These are phyloP conservation scores for Tachina grossa DNA, from an alignment of 2,888 invertebrate species.

Conservation along the genomic window DNA sequence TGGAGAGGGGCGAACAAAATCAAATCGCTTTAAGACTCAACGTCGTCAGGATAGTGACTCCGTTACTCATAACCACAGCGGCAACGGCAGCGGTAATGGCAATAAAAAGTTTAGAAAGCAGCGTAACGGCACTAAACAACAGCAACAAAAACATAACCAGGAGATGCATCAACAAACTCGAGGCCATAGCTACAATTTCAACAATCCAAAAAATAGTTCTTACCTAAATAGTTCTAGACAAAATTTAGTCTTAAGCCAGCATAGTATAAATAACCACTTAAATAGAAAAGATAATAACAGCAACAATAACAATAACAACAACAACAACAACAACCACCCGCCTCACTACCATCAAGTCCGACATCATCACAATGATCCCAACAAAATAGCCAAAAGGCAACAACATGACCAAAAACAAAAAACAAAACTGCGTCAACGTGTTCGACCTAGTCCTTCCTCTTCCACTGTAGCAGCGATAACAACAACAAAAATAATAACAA, in stretches of 20 bases:
- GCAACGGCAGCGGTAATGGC: slow-evolving; percentile 65
- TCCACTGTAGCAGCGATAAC: slow-evolving; percentile 68
- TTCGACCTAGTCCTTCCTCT: slow-evolving; percentile 73
- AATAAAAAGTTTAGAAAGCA: slow-evolving; percentile 72
- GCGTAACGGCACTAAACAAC: slow-evolving; percentile 69
- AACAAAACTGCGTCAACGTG: slow-evolving; percentile 75
- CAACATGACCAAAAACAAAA: slow-evolving; percentile 79
- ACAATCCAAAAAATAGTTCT: slow-evolving; percentile 72
- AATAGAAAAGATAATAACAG: slow-evolving; percentile 71
- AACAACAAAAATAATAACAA: slow-evolving; percentile 54
- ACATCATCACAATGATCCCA: slow-evolving; percentile 81
- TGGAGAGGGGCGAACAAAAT: slow-evolving; percentile 53
- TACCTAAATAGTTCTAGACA: slow-evolving; percentile 71
- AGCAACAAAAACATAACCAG: slow-evolving; percentile 70
- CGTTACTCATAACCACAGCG: slow-evolving; percentile 28
- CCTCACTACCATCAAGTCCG: slow-evolving; percentile 80
- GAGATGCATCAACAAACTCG: slow-evolving; percentile 71
- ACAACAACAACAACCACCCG: slow-evolving; percentile 72
- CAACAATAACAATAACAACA: slow-evolving; percentile 71
- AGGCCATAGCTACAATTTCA: slow-evolving; percentile 77
- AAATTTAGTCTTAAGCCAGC: slow-evolving; percentile 71
- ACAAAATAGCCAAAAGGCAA: slow-evolving; percentile 78
- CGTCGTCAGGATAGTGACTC: slow-evolving; percentile 32
- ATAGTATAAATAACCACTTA: slow-evolving; percentile 73
- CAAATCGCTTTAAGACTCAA: slow-evolving; percentile 52